Evolutionary conservation across 2,888 invertebrate species (phyloP).

Genomic region (Drosophila mimica): DNA sequence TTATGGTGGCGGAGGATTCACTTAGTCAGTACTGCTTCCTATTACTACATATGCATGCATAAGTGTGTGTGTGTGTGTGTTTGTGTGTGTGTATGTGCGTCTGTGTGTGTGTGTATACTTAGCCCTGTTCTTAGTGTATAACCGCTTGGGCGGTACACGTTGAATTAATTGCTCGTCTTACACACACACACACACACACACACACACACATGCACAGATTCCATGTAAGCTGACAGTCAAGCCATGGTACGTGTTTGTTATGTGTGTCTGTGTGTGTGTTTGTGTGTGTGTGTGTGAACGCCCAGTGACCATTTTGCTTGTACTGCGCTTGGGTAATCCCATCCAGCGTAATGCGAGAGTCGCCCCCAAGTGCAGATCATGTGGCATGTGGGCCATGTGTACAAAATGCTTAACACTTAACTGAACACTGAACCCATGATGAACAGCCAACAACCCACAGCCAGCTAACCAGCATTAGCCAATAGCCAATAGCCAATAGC

Average conservation of each 20-base stretch:
- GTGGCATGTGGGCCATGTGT: conserved; percentile 13
- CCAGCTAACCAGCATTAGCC: not conserved
- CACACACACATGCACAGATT: conserved; percentile 3
- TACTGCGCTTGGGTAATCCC: conserved; percentile 29
- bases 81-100: not conserved
- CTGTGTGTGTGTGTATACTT: conserved; percentile 8
- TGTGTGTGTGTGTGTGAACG: conserved; percentile 12
- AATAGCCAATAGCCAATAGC: not conserved
- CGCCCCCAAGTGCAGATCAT: conserved; percentile 18
- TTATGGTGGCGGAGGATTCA: not conserved
- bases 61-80: too few species aligned
- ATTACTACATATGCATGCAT: not conserved
- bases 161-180: conserved; percentile 67
- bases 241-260: not conserved
- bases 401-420: conserved; percentile 67
- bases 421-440: conserved; percentile 47
- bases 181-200: conserved; percentile 13
- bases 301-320: conserved; percentile 46
- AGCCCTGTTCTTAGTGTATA: conserved; percentile 38
- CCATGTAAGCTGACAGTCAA: conserved; percentile 40
- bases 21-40: conserved; percentile 3
- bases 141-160: conserved; percentile 43
- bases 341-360: conserved; percentile 28
- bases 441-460: conserved; percentile 21
- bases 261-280: not conserved